These are phyloP conservation scores for Eulemur macaco DNA, from an alignment of 2,113 vertebrate species.

Conservation along the genomic window DNA sequence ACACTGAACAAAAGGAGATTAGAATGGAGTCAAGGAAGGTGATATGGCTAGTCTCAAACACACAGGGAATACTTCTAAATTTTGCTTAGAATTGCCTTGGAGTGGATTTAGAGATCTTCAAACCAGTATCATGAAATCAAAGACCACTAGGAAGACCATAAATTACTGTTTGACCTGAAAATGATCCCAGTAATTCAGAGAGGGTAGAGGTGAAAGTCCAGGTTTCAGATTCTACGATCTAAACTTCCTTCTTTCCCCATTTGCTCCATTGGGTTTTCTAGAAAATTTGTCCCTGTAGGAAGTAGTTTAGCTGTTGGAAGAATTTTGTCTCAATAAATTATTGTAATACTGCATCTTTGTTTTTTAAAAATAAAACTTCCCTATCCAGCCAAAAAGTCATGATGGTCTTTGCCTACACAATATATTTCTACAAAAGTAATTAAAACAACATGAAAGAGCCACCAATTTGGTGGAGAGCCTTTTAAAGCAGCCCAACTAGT, in stretches of 20 bases:
- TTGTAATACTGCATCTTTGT: neutral
- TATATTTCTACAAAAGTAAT: conserved; percentile 36
- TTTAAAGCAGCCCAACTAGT: conserved; percentile 42
- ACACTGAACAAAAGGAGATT: neutral
- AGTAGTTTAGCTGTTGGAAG: neutral
- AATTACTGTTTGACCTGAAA: neutral
- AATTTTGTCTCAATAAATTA: neutral
- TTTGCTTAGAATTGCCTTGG: neutral
- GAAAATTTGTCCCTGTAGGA: conserved; percentile 3
- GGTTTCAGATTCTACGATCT: neutral
- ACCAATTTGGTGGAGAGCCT: conserved; percentile 25
- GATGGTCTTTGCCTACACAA: conserved; percentile 6
- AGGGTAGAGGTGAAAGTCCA: neutral
- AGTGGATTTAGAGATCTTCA: neutral
- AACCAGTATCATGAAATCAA: neutral
- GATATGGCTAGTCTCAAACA: neutral
- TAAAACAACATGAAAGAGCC: conserved; percentile 52
- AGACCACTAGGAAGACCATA: neutral
- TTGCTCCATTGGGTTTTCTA: conserved; percentile 21
- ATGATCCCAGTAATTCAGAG: neutral
- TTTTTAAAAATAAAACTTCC: conserved; percentile 7
- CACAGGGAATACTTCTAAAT: neutral
- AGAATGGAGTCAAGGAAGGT: neutral
- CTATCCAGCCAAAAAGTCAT: neutral
- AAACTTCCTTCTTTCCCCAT: neutral